Conservation (phyloP, 2,888 invertebrate genomes). For the Drosophila niveifrons region DNA sequence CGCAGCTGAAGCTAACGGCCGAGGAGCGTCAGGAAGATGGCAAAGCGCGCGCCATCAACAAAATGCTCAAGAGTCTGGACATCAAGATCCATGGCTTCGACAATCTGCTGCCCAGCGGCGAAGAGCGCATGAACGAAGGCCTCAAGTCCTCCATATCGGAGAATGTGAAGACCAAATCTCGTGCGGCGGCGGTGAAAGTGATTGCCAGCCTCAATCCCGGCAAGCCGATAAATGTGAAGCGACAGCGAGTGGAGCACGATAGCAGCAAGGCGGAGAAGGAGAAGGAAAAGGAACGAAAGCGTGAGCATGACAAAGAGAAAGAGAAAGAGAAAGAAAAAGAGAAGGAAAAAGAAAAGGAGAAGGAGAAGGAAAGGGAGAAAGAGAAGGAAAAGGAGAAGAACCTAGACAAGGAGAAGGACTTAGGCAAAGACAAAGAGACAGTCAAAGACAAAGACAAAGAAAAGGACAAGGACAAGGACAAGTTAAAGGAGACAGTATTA, state of each 20-base stretch:
- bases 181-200: conserved; percentile 84
- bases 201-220: conserved; percentile 75
- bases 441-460: conserved; percentile 35
- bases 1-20: conserved; percentile 50
- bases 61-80: conserved; percentile 85
- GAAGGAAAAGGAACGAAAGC: conserved; percentile 11
- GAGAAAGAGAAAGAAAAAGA: conserved; percentile 26
- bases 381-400: conserved; percentile 11
- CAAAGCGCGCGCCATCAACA: conserved; percentile 84
- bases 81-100: conserved; percentile 85
- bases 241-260: conserved; percentile 49
- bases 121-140: conserved; percentile 82
- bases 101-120: conserved; percentile 82
- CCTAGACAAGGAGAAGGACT: conserved; percentile 4
- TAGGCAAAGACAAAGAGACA: conserved; percentile 24
- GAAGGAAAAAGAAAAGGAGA: not conserved
- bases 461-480: conserved; percentile 33
- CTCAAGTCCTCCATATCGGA: conserved; percentile 85
- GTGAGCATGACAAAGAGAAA: conserved; percentile 11
- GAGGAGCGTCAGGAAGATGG: conserved; percentile 81
- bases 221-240: conserved; percentile 61
- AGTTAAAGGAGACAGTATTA: conserved; percentile 39
- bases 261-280: conserved; percentile 20
- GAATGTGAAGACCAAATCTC: conserved; percentile 85
- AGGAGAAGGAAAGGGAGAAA: conserved; percentile 28